Percentiles rank a stretch among this genome's conserved stretches.
phyloP scores from a whole-genome alignment of 2,888 invertebrate genomes.

The Cephus spinipes region DNA sequence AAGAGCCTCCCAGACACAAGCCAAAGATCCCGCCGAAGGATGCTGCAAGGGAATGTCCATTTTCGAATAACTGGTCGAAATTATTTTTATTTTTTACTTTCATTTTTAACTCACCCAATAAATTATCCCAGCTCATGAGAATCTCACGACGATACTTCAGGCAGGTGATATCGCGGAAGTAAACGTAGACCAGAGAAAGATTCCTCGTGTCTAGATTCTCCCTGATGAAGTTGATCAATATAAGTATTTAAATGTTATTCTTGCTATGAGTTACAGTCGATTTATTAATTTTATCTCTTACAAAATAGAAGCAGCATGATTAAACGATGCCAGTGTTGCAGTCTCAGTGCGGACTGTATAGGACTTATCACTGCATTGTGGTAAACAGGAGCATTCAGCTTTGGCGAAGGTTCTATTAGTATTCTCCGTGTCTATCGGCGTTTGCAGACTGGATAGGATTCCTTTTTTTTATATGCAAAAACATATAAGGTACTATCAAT shows the following conservation, averaged over 20 bases:
- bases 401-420: neutral
- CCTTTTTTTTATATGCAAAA: neutral
- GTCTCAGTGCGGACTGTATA: conserved; percentile 38
- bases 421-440: conserved; percentile 9
- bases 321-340: conserved; percentile 25
- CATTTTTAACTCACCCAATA: conserved; percentile 65
- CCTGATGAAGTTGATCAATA: conserved; percentile 22
- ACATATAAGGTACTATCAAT: neutral
- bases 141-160: conserved; percentile 70
- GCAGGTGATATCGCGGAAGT: conserved; percentile 66
- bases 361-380: conserved; percentile 45
- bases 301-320: conserved; percentile 35
- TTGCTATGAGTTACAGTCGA: neutral
- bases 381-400: conserved; percentile 42
- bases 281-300: conserved; percentile 26
- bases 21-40: conserved; percentile 75
- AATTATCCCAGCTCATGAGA: conserved; percentile 70
- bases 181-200: conserved; percentile 48
- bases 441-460: conserved; percentile 20
- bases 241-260: neutral
- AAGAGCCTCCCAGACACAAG: conserved; percentile 73
- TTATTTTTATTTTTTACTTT: conserved; percentile 3
- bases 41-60: conserved; percentile 62
- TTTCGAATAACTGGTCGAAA: neutral
- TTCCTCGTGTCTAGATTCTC: conserved; percentile 37